Evolutionary conservation across 2,113 vertebrate species (phyloP).

Genomic region (Ancistrus triradiatus): DNA sequence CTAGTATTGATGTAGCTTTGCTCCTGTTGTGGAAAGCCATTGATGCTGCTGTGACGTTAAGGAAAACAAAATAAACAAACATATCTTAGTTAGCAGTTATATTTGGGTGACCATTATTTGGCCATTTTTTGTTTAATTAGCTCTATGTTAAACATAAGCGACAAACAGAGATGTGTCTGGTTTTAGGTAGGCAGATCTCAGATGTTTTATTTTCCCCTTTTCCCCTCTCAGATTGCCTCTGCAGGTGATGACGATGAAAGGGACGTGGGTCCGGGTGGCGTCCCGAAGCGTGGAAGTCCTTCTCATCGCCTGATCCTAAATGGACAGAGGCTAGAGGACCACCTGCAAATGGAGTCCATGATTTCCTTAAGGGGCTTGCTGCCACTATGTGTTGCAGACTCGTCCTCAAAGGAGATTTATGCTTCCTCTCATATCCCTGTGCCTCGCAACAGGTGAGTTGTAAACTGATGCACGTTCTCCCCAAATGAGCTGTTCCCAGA

Average conservation of each 20-base stretch:
- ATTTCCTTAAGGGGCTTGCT: slow-evolving; percentile 58
- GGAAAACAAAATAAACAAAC: too few species aligned
- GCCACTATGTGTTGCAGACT: slow-evolving; percentile 49
- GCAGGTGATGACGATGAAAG: slow-evolving; percentile 55
- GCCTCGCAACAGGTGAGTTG: slow-evolving; percentile 69
- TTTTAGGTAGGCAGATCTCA: too few species aligned
- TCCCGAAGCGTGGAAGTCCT: slow-evolving; percentile 65
- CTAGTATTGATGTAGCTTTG: too few species aligned
- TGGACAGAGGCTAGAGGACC: slow-evolving; percentile 59
- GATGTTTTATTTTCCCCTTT: too few species aligned
- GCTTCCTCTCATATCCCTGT: slow-evolving; percentile 71
- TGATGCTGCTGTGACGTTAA: too few species aligned
- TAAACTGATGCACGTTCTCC: neutral
- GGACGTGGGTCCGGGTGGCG: slow-evolving; percentile 49
- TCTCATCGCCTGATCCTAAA: slow-evolving; percentile 59
- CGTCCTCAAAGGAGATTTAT: slow-evolving; percentile 48
- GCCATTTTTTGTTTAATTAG: too few species aligned
- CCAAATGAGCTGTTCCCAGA: neutral
- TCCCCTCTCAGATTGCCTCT: slow-evolving; percentile 52
- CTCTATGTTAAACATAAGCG: too few species aligned
- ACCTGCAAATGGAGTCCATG: slow-evolving; percentile 63
- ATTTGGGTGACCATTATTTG: too few species aligned
- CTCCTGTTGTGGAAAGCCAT: too few species aligned
- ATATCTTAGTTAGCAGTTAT: too few species aligned
- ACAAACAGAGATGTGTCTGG: too few species aligned